Base-by-base conservation (phyloP, 2,888 invertebrate genomes). In the Acleris emargana region DNA sequence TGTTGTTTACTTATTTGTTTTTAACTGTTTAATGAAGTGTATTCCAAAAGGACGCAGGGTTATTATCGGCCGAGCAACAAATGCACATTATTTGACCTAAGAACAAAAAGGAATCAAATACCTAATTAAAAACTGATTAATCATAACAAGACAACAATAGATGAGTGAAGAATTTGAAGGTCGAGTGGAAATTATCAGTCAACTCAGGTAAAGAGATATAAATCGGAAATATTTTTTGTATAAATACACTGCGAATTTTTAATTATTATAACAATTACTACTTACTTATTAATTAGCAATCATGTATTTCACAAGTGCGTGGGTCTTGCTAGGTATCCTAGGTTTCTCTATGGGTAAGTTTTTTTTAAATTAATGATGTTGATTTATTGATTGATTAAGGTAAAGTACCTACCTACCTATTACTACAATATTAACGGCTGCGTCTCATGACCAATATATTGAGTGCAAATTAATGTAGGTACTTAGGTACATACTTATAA, bases 91-190 rank as follows among this genome's bases (percentile, higher is more conserved):
- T 42, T 50, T 42, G 25, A 28, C 18, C 43, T 57, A n/a, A 51
- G 51, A 62, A 51, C 57, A 58, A 52, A 20, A 52, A 50, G 20
- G 16, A n/a, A 63, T 52, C 18, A 47, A 2, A 63, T 25, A 58
- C 7, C 32, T 45, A 51, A 16, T 18, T 7, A 5, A 6, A 6
- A n/a, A 5, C 20, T 53, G 17, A 49, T 58, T 58, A 58, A 61
- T 58, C 53, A 20, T 13, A 6, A 25, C 17, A 9, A 58, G 58
- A 58, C 64, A 53, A 64, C 64, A 64, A 64, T n/a, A 25, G 38
- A 53, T 47, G 22, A 3, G 11, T 17, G n/a, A 18, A 22, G 3
- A n/a, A 11, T 53, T 42, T 53, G 49, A 59, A 64, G 58, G 64
- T 25, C 58, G 25, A 42, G 13, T 9, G 16, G 18, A 42, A 13